Evolutionary conservation across 1,140 invertebrate species (phyloP).

Genomic region (Trichomalopsis sarcophagae): DNA sequence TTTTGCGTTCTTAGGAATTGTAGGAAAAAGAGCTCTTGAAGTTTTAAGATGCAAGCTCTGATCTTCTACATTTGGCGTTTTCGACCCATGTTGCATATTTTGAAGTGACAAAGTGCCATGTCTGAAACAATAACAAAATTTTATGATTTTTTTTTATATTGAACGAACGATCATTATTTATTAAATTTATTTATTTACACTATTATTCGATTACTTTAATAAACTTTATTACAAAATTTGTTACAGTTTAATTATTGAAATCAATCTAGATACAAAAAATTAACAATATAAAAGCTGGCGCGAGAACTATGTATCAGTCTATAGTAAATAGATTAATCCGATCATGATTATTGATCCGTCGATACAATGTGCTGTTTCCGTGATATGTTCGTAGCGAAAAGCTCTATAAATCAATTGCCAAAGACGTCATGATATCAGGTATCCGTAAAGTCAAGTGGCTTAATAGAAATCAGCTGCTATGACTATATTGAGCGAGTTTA

Average conservation of each 20-base stretch:
- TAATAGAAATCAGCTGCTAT: slow-evolving; percentile 53
- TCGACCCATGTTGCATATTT: slow-evolving; percentile 80
- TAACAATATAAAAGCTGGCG: not conserved
- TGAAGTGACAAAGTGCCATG: slow-evolving; percentile 79
- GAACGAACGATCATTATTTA: not conserved
- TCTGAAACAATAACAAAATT: slow-evolving; percentile 71
- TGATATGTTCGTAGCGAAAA: slow-evolving; percentile 49
- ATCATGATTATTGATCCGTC: slow-evolving; percentile 29
- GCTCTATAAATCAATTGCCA: slow-evolving; percentile 49
- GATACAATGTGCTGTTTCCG: slow-evolving; percentile 24
- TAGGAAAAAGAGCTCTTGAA: slow-evolving; percentile 38
- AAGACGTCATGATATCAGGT: slow-evolving; percentile 59
- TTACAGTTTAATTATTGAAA: not conserved
- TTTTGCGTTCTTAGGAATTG: slow-evolving; percentile 33
- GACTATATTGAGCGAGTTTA: slow-evolving; percentile 40
- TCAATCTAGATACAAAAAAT: not conserved
- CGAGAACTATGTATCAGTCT: not conserved
- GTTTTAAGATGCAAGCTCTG: slow-evolving; percentile 20
- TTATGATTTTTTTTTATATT: not conserved
- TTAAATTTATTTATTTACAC: not conserved
- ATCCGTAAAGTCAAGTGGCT: slow-evolving; percentile 61
- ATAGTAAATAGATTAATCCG: slow-evolving; percentile 33
- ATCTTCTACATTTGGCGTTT: slow-evolving; percentile 70
- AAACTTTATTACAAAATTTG: too few species aligned
- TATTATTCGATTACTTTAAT: not conserved